Base-by-base conservation (phyloP, 2,113 vertebrate species). In the Accipiter virgatus region DNA sequence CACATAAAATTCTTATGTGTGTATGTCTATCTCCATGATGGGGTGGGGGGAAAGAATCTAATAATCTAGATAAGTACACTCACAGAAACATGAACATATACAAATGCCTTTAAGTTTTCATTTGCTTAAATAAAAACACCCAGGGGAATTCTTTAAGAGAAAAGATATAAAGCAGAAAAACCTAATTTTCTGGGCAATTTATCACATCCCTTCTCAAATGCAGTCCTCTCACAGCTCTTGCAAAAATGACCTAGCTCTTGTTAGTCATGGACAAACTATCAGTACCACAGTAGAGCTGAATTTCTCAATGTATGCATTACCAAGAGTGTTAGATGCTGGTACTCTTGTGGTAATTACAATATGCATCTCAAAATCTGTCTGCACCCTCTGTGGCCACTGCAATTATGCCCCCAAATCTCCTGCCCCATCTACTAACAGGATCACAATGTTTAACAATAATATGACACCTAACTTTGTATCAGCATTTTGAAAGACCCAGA, bases 61-160 rank as follows among this genome's bases (percentile, higher is more conserved):
- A 9, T 34, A 42, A 7, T 77, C 12, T 56, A 50, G 17, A 32
- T 68, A 52, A 5, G 4, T 26, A 16, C 29, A 86, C 10, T 78
- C n/a, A 63, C 7, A 38, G 55, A 91, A 94, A 95, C 20, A 53
- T 29, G 67, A 91, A 63, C 25, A 55, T 31, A 55, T 32, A 83
- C 17, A 88, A 84, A 58, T 27, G 10, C 2, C 29, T 78, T 74
- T 56, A 65, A 90, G 43, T 9, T 95, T 84, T 87, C 47, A 50
- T 93, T 84, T 91, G 14, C 43, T 80, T 91, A 85, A 88, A 87
- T 65, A 75, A 90, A 95, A 94, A 65, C 21, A 85, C 43, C 9
- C 40, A 68, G 17, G 20, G 13, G 48, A 56, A 73, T 62, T 55
- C 22, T 77, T 68, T 65, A 56, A 90, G 32, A 8, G 25, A 73